Base-by-base conservation (phyloP, 2,797 vertebrate species). In the Microctenopoma steveboyesi region DNA sequence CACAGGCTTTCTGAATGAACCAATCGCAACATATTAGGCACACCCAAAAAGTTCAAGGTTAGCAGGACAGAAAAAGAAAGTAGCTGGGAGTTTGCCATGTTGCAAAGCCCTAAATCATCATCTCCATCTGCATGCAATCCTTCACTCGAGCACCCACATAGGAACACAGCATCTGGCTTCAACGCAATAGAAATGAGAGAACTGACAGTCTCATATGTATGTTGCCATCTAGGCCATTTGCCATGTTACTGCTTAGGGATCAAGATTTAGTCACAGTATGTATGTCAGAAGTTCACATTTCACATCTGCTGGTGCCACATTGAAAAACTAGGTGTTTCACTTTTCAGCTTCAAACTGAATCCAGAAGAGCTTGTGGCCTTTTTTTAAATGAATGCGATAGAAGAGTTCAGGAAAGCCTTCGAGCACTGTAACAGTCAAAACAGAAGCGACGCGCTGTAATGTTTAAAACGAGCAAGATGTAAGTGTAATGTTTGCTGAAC, bases 81-180 rank as follows among this genome's bases (percentile, higher is more conserved):
- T 51, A 45, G 61, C 76, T 55, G 58, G 8, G 12, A 52, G 12
- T 18, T 61, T 77, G 80, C 60, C 62, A 63, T 82, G 69, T 52
- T 81, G 58, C 66, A 65, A 49, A 81, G 64, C 58, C 64, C 14
- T 59, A 76, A 82, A 83, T 78, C 64, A 76, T 82, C 58, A 78
- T 74, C 40, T 49, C 59, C 83, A 84, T 89, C 84, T 89, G 86
- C 64, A 75, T 71, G 47, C 49, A 84, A 78, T 81, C 48, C 54
- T 77, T 69, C 4, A 0, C 55, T 47, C 45, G 5, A 65, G 10
- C 43, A 74, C 51, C 64, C 66, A 72, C 71, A 64, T 48, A 70
- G 62, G 57, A 70, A 57, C 28, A 54, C 64, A 79, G 33, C 72
- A 83, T 86, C 76, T 85, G 81, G 74, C 56, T 74, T 76, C 16